These are phyloP conservation scores for Dinoponera quadriceps DNA, from an alignment of 1,140 invertebrate genomes.

Conservation along the genomic window DNA sequence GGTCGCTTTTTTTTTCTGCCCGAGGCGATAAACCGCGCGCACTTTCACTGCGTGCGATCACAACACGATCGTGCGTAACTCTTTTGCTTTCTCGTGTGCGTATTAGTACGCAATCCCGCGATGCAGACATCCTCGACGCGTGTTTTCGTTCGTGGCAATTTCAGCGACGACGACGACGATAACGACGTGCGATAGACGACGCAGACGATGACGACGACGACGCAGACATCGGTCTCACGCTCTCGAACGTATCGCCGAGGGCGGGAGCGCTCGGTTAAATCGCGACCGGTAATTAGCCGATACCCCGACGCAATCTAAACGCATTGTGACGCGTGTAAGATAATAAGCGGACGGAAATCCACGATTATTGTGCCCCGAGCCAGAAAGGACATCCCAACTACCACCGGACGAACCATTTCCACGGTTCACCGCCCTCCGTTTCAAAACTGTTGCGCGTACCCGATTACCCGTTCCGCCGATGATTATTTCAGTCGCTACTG, in stretches of 20 bases:
- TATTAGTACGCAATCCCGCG: too few relatives aligned
- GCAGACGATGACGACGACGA: background rate
- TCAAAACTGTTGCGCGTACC: constrained; percentile 75
- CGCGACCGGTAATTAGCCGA: constrained; percentile 68
- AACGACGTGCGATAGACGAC: too few relatives aligned
- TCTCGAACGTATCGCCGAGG: background rate
- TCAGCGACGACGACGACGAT: background rate
- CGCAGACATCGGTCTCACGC: constrained; percentile 48
- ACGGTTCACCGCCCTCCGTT: constrained; percentile 81
- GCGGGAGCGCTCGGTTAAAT: constrained; percentile 33
- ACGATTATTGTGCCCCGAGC: constrained; percentile 84
- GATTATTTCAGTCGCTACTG: constrained; percentile 69
- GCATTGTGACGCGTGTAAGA: constrained; percentile 77
- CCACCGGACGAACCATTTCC: constrained; percentile 84
- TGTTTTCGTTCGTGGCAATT: background rate
- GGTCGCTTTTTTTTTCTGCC: too few relatives aligned
- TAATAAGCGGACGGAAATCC: constrained; percentile 83
- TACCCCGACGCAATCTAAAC: constrained; percentile 70
- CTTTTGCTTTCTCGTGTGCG: too few relatives aligned
- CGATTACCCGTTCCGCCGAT: constrained; percentile 72
- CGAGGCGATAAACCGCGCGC: too few relatives aligned
- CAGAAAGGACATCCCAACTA: constrained; percentile 80
- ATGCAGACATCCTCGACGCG: too few relatives aligned
- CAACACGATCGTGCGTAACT: too few relatives aligned
- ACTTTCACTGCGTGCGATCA: too few relatives aligned